Conservation (phyloP, 1,140 invertebrate genomes). For the Ceratitis capitata region DNA sequence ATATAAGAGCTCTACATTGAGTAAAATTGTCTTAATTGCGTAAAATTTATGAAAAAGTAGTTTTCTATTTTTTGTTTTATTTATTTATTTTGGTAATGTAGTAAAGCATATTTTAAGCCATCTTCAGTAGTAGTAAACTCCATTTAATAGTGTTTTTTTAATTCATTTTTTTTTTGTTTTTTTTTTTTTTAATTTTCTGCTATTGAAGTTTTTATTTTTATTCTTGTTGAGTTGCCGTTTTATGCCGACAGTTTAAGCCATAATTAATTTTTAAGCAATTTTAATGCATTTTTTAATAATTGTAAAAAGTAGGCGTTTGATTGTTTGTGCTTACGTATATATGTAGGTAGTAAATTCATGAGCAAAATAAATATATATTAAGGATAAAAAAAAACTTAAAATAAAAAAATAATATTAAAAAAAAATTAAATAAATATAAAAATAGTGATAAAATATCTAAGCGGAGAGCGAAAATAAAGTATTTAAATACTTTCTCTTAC, state of each 20-base stretch:
- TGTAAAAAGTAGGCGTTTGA: conserved; percentile 13
- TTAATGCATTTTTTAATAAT: no score
- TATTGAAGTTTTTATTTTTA: conserved; percentile 42
- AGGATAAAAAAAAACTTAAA: no score
- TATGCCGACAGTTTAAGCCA: conserved; percentile 26
- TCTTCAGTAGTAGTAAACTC: conserved; percentile 55
- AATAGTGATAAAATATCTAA: no score
- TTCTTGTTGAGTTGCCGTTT: conserved; percentile 44
- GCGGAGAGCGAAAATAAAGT: no score
- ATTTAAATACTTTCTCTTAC: no score
- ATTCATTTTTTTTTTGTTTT: conserved; percentile 1
- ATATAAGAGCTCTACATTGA: not conserved
- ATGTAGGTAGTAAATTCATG: no score
- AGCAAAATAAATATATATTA: no score
- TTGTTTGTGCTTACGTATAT: conserved; percentile 43
- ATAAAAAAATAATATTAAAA: not conserved
- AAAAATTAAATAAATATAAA: not conserved
- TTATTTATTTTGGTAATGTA: no score
- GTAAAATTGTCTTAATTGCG: not conserved
- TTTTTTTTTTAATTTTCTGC: conserved; percentile 28
- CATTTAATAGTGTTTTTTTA: not conserved
- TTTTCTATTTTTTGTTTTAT: conserved; percentile 52
- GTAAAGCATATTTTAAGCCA: conserved; percentile 66
- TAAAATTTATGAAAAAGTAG: conserved; percentile 56
- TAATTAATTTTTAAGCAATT: not conserved